Evolutionary conservation across 2,888 invertebrate genomes (phyloP).

Genomic region (Polietes domitor): DNA sequence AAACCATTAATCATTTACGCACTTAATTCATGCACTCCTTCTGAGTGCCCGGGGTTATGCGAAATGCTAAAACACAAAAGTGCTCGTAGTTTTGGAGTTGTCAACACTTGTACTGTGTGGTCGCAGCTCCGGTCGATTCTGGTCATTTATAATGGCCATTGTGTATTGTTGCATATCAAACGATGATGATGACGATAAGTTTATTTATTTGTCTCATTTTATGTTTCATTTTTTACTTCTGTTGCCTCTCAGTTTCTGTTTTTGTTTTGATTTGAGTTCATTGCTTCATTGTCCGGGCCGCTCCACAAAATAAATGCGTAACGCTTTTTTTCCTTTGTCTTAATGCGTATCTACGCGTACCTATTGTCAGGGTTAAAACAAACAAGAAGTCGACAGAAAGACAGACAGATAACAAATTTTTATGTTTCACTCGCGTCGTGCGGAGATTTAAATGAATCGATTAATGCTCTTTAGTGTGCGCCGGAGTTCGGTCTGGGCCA

Average conservation of each 20-base stretch:
- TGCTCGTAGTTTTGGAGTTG: slow-evolving; percentile 45
- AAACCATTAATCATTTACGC: slow-evolving; percentile 2
- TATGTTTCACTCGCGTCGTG: background rate
- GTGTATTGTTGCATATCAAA: slow-evolving; percentile 48
- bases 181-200: slow-evolving; percentile 31
- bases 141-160: slow-evolving; percentile 51
- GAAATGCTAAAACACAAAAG: background rate
- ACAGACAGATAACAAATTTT: slow-evolving; percentile 13
- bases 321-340: background rate
- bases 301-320: slow-evolving; percentile 1
- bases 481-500: background rate
- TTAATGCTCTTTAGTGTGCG: background rate
- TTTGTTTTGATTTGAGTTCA: background rate
- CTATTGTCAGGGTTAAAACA: slow-evolving; percentile 22
- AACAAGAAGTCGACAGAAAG: slow-evolving; percentile 15
- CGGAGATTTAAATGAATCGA: slow-evolving; percentile 28
- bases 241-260: background rate
- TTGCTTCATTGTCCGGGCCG: background rate
- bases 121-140: background rate
- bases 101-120: slow-evolving; percentile 49
- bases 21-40: background rate
- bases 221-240: background rate
- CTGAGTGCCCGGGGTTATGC: background rate
- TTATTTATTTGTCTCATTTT: slow-evolving; percentile 19
- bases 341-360: background rate